Evolutionary conservation across 2,888 invertebrate genomes (phyloP).

Genomic region (Cactoblastis cactorum): DNA sequence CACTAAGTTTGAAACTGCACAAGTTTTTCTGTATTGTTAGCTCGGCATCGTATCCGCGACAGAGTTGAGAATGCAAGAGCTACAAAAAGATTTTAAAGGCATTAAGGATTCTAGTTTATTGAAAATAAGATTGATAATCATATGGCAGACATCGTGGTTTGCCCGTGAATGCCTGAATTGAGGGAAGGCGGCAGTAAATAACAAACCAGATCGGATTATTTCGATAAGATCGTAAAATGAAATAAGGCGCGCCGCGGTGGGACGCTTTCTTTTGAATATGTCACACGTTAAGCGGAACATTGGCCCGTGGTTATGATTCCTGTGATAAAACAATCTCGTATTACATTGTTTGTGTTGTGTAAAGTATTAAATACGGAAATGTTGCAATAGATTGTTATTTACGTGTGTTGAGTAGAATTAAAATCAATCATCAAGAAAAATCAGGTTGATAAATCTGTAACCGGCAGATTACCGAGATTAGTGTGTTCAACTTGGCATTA

Average conservation of each 20-base stretch:
- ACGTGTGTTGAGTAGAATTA: too few species aligned
- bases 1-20: constrained; percentile 41
- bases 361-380: too few species aligned
- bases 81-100: constrained; percentile 38
- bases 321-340: constrained; percentile 19
- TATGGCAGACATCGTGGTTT: constrained; percentile 38
- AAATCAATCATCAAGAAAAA: too few species aligned
- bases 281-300: constrained; percentile 52
- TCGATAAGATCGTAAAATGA: constrained; percentile 79
- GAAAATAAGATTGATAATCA: constrained; percentile 54
- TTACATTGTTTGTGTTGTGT: too few species aligned
- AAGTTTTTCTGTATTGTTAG: constrained; percentile 41
- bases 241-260: constrained; percentile 68
- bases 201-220: constrained; percentile 77
- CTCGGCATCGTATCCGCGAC: constrained; percentile 35
- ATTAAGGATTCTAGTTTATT: constrained; percentile 45
- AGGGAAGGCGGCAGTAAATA: constrained; percentile 74
- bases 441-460: too few species aligned
- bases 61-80: constrained; percentile 48
- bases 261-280: constrained; percentile 67
- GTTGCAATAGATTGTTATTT: too few species aligned
- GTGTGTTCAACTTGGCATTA: too few species aligned
- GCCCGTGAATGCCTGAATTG: constrained; percentile 53
- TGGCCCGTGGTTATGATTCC: constrained; percentile 48
- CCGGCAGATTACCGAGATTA: too few species aligned